phyloP scores from a whole-genome alignment of 2,113 vertebrate species.

The Epinephelus fuscoguttatus region DNA sequence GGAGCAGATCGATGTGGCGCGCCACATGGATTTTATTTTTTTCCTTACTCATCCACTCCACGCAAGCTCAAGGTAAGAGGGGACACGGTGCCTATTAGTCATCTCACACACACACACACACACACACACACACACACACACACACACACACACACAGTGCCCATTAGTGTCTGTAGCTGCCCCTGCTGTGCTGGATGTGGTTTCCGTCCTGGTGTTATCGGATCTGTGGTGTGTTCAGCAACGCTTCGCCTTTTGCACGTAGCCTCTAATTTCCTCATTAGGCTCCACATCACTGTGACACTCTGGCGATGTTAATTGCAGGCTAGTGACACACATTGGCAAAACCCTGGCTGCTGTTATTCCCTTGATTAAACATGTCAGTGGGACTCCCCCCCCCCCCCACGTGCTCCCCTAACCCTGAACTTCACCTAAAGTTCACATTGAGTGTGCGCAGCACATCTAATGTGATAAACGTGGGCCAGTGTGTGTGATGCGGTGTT shows the following conservation, averaged over 20 bases:
- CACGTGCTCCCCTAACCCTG: not conserved
- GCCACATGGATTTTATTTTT: constrained; percentile 85
- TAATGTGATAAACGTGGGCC: too few relatives aligned
- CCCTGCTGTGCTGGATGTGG: constrained; percentile 13
- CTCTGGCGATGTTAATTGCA: constrained; percentile 2
- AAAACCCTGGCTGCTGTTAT: not conserved
- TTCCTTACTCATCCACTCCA: constrained; percentile 70
- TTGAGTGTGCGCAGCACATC: not conserved
- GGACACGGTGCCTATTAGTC: constrained; percentile 3
- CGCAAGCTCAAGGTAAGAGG: constrained; percentile 82
- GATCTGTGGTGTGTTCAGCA: constrained; percentile 28
- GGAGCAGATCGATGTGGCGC: constrained; percentile 76
- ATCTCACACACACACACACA: not conserved
- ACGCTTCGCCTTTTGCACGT: constrained; percentile 31
- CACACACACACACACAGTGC: not conserved
- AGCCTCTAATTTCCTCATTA: constrained; percentile 44
- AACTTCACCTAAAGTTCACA: constrained; percentile 25
- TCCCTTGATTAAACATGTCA: constrained; percentile 1
- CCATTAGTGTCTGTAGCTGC: not conserved
- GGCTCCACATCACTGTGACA: not conserved
- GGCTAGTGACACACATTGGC: not conserved
- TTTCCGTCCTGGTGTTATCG: not conserved
- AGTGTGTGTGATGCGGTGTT: not conserved
- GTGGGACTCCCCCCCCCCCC: not conserved
- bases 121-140: too few relatives aligned